phyloP scores from a whole-genome alignment of 2,113 vertebrate species.

The Megaceryle maxima region DNA sequence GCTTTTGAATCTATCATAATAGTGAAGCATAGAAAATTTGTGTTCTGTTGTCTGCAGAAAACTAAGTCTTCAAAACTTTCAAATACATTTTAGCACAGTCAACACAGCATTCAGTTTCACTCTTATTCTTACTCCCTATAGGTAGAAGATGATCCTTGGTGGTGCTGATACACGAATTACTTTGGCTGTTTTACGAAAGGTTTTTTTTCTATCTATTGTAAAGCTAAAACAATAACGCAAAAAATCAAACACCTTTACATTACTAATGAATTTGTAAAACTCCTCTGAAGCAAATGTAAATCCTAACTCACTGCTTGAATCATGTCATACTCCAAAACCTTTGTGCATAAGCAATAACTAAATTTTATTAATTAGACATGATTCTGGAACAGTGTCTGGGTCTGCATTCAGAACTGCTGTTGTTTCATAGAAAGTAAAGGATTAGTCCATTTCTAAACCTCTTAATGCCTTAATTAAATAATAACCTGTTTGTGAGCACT shows the following conservation, averaged over 20 bases:
- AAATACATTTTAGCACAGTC: neutral
- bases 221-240: neutral
- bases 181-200: neutral
- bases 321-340: neutral
- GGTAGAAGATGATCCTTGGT: conserved; percentile 18
- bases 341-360: neutral
- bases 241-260: neutral
- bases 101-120: neutral
- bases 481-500: neutral
- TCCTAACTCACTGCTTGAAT: neutral
- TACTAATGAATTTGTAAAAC: neutral
- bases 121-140: conserved; percentile 15
- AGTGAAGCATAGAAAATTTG: neutral
- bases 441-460: neutral
- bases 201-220: neutral
- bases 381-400: neutral
- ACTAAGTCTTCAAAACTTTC: neutral
- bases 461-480: neutral
- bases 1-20: neutral
- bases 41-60: neutral
- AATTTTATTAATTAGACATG: neutral
- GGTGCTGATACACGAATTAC: neutral
- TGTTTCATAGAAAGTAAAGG: neutral
- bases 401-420: neutral
- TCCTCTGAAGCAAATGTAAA: neutral